Evolutionary conservation across 1,140 invertebrate genomes (phyloP), one percentile per base, ranked within the genome.

Genomic region (Chrysomallon squamiferum): DNA sequence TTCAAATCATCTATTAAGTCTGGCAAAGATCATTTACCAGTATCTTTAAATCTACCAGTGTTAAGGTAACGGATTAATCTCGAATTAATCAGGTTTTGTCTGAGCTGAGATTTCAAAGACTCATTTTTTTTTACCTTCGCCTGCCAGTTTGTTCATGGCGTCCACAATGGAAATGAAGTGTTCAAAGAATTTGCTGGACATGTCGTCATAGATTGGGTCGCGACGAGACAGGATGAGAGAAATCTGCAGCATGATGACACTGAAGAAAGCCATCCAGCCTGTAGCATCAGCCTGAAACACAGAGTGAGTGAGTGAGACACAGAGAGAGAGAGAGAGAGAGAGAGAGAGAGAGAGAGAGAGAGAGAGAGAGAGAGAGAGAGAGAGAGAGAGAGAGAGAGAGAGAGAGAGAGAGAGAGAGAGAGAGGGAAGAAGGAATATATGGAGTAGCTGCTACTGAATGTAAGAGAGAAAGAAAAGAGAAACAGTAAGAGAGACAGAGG

Each of bases 181-280:
- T 59, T 86, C 84, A 67, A 87, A 84, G 74, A 85, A 86, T 67
- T 86, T 86, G 62, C 79, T 80, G 47, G 86, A 84, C 78, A 85
- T 85, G 71, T 86, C 85, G 61, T 86, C 84, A 68, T 85, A 87
- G 27, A 82, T 79, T 7, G 75, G 74, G 66, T 85, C 82, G 22
- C 77, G 62, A 30, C 78, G 62, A 13, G 85, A 78, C 50, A 87
- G 69, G 15, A 81, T 80, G 9, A 87, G 75, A 22, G 84, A 81
- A 13, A 86, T 85, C 65, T 86, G 82, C 60, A 87, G 62, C 85
- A 87, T 86, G 33, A 78, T 76, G 7, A 77, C 66, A 69, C 81
- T 81, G 74, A 83, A 86, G 66, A 86, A 85, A 7, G 83, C 85
- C 84, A 86, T 85, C 86, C 86, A 87, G 0, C 84, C 85, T 3